Conservation (phyloP, 2,888 invertebrate species). For the Heliconius ethilla region DNA sequence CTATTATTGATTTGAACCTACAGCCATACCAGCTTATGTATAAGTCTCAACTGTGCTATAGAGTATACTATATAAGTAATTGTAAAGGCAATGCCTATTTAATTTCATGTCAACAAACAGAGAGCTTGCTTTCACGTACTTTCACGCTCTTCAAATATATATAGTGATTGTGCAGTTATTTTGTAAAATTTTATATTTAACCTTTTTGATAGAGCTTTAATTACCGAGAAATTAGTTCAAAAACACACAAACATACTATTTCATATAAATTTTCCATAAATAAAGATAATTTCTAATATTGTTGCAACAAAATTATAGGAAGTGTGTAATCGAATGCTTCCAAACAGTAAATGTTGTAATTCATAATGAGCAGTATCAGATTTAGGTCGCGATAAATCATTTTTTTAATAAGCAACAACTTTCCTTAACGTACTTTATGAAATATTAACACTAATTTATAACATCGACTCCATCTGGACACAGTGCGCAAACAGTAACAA, state of each 20-base stretch:
- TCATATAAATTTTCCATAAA: not conserved
- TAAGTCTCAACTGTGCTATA: not conserved
- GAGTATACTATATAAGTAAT: not conserved
- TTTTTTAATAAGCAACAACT: not conserved
- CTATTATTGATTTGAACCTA: too few relatives aligned
- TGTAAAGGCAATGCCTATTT: not conserved
- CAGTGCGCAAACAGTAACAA: not conserved
- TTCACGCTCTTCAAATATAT: not conserved
- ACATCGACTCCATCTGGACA: not conserved
- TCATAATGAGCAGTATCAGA: slow-evolving; percentile 13
- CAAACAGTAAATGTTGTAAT: slow-evolving; percentile 5
- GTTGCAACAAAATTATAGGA: slow-evolving; percentile 26
- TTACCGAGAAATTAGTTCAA: too few relatives aligned
- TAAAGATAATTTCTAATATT: not conserved
- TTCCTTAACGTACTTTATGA: not conserved
- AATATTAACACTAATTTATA: not conserved
- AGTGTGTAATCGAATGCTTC: slow-evolving; percentile 29
- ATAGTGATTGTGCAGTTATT: not conserved
- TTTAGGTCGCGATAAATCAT: slow-evolving; percentile 34
- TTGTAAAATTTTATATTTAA: not conserved
- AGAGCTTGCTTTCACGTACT: slow-evolving; percentile 18
- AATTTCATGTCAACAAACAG: slow-evolving; percentile 15
- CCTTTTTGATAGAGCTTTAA: not conserved
- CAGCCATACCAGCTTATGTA: too few relatives aligned
- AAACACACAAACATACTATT: not conserved